Percentiles rank a stretch among this genome's conserved stretches.
phyloP scores from a whole-genome alignment of 2,113 vertebrate species.

The Piprites chloris region DNA sequence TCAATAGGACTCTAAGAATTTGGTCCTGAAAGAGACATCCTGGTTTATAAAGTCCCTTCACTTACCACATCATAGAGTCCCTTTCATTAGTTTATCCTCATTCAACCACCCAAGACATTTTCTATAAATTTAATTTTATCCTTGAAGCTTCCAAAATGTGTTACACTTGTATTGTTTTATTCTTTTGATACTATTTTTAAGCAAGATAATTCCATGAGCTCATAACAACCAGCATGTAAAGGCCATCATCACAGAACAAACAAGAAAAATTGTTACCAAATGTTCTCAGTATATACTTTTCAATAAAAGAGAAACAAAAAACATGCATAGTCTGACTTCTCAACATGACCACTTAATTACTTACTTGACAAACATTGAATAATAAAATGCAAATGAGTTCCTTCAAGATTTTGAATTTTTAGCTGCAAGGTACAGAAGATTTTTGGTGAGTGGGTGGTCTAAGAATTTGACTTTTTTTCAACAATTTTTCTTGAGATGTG shows the following conservation, averaged over 20 bases:
- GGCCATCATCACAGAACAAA: conserved; percentile 42
- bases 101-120: background rate
- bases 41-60: background rate
- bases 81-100: background rate
- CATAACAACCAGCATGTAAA: background rate
- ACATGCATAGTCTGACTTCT: background rate
- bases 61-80: background rate
- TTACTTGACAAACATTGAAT: conserved; percentile 17
- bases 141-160: background rate
- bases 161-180: background rate
- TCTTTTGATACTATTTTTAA: background rate
- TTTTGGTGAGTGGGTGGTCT: conserved; percentile 54
- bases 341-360: conserved; percentile 35
- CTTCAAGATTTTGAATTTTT: background rate
- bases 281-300: conserved; percentile 26
- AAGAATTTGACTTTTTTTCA: conserved; percentile 42
- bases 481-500: background rate
- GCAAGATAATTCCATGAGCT: background rate
- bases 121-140: background rate
- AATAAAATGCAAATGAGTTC: conserved; percentile 28
- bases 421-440: background rate
- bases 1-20: background rate
- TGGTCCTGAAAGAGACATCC: background rate
- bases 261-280: conserved; percentile 53
- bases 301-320: conserved; percentile 34